Conservation (phyloP, 2,888 invertebrate species). For the Lampropteryx suffumata region DNA sequence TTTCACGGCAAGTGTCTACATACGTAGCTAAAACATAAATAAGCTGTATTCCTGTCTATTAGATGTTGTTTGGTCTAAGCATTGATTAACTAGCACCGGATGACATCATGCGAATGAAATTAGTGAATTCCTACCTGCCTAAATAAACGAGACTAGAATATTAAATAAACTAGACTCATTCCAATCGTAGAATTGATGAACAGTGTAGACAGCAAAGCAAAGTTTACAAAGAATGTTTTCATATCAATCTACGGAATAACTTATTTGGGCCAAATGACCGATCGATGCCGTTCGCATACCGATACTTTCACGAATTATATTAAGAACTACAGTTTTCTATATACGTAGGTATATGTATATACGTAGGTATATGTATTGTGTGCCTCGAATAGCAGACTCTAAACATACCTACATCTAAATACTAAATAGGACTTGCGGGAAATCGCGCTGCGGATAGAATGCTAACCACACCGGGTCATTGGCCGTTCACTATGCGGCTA, state of each 20-base stretch:
- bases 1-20: no score
- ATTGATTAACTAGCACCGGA: conserved; percentile 32
- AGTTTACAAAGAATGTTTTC: no score
- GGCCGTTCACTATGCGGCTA: conserved; percentile 31
- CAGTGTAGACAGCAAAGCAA: no score
- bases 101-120: conserved; percentile 43
- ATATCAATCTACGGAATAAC: not conserved
- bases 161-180: no score
- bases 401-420: conserved; percentile 32
- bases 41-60: no score
- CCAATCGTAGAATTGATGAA: no score
- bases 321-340: conserved; percentile 47
- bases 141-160: no score
- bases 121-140: no score
- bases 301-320: conserved; percentile 53
- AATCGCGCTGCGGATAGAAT: conserved; percentile 40
- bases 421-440: conserved; percentile 45
- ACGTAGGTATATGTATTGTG: conserved; percentile 24
- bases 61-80: conserved; percentile 1
- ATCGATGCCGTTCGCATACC: conserved; percentile 48
- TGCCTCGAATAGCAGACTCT: conserved; percentile 47
- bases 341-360: no score
- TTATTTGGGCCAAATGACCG: conserved; percentile 1
- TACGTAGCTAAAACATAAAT: no score
- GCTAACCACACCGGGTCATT: conserved; percentile 33